These are phyloP conservation scores for Sylvilagus floridanus DNA, from an alignment of 2,797 vertebrate species.

Conservation along the genomic window DNA sequence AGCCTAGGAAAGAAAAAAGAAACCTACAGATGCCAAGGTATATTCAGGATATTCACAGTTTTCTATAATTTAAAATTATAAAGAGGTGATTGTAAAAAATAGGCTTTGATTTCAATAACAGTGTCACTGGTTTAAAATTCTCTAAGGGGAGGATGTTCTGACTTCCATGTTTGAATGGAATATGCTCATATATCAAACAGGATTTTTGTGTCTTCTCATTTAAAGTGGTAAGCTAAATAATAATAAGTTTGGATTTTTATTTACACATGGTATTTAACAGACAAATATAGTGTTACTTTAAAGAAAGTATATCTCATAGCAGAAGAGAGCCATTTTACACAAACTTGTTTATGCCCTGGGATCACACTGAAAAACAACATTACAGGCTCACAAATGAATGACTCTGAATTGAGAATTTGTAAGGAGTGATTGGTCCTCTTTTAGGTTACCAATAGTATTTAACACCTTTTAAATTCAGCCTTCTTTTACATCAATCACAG, in stretches of 20 bases:
- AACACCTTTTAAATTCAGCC: background rate
- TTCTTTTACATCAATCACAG: background rate
- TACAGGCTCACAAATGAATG: background rate
- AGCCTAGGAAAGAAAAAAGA: background rate
- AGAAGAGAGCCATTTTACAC: background rate
- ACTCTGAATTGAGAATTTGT: background rate
- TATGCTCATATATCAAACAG: background rate
- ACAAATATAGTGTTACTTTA: background rate
- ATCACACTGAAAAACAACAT: background rate
- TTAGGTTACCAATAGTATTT: background rate
- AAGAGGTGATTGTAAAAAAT: slow-evolving; percentile 46
- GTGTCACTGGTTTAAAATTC: background rate
- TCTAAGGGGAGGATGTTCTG: background rate
- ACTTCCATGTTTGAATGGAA: background rate
- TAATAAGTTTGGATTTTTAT: slow-evolving; percentile 32
- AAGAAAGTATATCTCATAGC: background rate
- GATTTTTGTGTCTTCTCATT: slow-evolving; percentile 8
- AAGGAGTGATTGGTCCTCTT: background rate
- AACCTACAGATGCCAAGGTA: background rate
- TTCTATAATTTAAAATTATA: slow-evolving; percentile 65
- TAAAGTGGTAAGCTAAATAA: background rate
- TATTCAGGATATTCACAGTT: background rate
- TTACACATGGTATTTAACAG: background rate
- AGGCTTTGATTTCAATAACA: slow-evolving; percentile 40
- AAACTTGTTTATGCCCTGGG: background rate